phyloP scores from a whole-genome alignment of 92 coral and sea anemone genomes.

The Zoanthus sociatus region DNA sequence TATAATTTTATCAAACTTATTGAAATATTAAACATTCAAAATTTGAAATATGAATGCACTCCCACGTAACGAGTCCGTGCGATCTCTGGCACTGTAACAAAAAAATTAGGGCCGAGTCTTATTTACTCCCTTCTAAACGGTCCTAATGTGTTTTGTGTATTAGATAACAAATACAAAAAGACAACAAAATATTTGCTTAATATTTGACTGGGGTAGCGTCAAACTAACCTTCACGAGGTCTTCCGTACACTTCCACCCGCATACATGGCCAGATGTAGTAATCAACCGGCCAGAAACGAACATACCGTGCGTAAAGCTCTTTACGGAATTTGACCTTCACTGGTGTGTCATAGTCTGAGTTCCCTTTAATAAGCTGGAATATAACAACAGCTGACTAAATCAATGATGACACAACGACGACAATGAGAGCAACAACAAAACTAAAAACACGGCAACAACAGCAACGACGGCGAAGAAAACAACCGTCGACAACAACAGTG shows the following conservation, averaged over 20 bases:
- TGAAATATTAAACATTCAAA: too few relatives aligned
- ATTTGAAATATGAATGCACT: too few relatives aligned
- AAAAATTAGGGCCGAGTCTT: too few relatives aligned
- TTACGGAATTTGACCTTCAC: slow-evolving; percentile 45
- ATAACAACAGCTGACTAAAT: background rate
- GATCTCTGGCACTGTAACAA: too few relatives aligned
- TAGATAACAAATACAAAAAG: too few relatives aligned
- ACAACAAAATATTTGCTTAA: background rate
- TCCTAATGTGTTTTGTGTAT: too few relatives aligned
- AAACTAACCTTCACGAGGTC: slow-evolving; percentile 39
- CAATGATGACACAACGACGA: background rate
- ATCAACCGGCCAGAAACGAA: slow-evolving; percentile 71
- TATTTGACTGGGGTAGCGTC: background rate
- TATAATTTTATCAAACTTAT: too few relatives aligned
- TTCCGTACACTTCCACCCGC: slow-evolving; percentile 70
- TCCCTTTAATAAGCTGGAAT: slow-evolving; percentile 61
- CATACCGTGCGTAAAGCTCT: slow-evolving; percentile 64
- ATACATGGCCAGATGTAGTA: slow-evolving; percentile 76
- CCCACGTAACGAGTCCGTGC: too few relatives aligned
- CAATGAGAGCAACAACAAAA: background rate
- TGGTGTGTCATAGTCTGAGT: slow-evolving; percentile 47
- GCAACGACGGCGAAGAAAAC: background rate
- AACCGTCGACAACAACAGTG: background rate
- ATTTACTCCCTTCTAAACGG: too few relatives aligned
- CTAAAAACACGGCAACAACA: background rate